Base-by-base conservation (phyloP, 1,140 invertebrate genomes). In the Nymphalis io region DNA sequence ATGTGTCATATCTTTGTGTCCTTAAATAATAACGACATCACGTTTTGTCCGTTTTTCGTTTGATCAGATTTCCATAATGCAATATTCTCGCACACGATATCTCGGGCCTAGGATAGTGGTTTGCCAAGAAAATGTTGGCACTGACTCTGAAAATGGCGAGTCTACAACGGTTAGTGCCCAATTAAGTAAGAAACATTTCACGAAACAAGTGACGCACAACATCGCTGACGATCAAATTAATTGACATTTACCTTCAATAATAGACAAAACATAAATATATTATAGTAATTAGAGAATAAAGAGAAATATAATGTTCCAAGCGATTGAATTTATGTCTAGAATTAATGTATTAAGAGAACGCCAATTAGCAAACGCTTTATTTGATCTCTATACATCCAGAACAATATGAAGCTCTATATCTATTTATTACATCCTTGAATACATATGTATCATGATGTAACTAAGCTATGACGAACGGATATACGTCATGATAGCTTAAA, bases 71-170 rank as follows among this genome's bases (percentile, higher is more conserved):
- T 61, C 60, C 60, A 61, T 61, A 61, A 61, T 62, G 68, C 61
- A 63, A 70, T 63, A 70, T 68, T 70, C 67, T 51, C 62, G 66
- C 66, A 27, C 58, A 67, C 44, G 58, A 70, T 53, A 68, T 69
- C 51, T 21, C 51, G 27, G 51, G 68, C 68, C 61, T 59, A 70
- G 59, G 68, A 70, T 70, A 70, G 60, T 44, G 55, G 53, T 70
- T 60, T 70, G 68, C 68, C 68, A 69, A 69, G 68, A 63, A 51
- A 63, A 69, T 69, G 60, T 69, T 69, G 68, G 68, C 68, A 69
- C 60, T 23, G 60, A 58, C 13, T 61, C 55, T 13, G 60, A 58
- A 40, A 55, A 62, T 18, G 44, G 60, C 46, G 21, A 55, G 39
- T 44, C 27, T 55, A 48, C 59, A 46, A 61, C 55, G 68, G 68